These are phyloP conservation scores for Nycticorax nycticorax DNA, from an alignment of 2,113 vertebrate species.

Conservation along the genomic window DNA sequence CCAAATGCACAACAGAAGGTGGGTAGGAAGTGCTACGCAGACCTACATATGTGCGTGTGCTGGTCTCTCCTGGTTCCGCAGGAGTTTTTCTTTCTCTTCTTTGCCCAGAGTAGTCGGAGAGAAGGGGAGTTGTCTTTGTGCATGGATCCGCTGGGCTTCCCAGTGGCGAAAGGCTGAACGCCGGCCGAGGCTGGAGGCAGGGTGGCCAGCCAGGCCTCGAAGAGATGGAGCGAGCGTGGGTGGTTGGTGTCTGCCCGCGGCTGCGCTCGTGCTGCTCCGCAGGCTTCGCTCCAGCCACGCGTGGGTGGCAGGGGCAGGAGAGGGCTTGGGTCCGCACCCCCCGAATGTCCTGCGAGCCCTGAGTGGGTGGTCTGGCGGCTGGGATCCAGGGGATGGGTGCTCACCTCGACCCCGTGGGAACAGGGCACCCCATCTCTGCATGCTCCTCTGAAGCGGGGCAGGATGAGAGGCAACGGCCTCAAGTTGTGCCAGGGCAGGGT, in stretches of 20 bases:
- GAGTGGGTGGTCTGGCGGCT: neutral
- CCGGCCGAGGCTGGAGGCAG: neutral
- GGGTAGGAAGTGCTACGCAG: neutral
- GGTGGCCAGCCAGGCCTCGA: neutral
- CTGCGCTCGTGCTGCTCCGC: neutral
- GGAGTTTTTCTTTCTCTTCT: neutral
- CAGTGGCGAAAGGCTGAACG: fast-evolving
- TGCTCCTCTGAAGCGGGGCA: fast-evolving
- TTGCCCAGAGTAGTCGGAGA: fast-evolving
- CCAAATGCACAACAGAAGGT: neutral
- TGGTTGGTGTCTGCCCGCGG: neutral
- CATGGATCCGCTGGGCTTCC: neutral
- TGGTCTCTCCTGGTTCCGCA: neutral
- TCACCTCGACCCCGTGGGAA: neutral
- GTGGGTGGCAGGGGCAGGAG: neutral
- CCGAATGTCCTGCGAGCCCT: neutral
- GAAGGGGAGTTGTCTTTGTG: fast-evolving
- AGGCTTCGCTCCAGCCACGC: fast-evolving
- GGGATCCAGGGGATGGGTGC: neutral
- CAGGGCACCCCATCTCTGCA: neutral
- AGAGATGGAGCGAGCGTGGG: neutral
- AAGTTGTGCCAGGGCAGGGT: too few relatives aligned
- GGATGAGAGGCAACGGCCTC: neutral
- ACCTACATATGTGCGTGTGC: neutral
- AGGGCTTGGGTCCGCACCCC: fast-evolving